These are phyloP conservation scores for Tamandua tetradactyla DNA, from an alignment of 2,797 vertebrate species.

Conservation along the genomic window DNA sequence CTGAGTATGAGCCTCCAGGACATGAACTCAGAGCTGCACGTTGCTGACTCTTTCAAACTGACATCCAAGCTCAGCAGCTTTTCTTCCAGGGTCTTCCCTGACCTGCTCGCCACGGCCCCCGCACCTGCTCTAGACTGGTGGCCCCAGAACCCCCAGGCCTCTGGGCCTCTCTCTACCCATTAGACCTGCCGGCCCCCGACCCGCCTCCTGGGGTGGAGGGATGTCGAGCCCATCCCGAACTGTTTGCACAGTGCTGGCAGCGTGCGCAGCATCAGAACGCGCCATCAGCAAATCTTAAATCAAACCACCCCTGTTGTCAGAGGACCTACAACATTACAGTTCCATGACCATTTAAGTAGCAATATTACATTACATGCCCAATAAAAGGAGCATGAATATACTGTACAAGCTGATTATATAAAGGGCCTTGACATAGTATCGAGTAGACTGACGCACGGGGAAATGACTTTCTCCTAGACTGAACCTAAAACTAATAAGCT, in stretches of 20 bases:
- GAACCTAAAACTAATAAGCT: background rate
- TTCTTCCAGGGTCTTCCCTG: background rate
- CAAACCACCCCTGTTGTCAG: background rate
- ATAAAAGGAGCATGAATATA: background rate
- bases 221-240: background rate
- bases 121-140: background rate
- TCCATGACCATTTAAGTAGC: constrained; percentile 1
- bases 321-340: background rate
- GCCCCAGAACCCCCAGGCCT: too few species aligned
- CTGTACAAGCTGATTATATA: constrained; percentile 25
- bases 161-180: background rate
- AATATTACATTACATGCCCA: constrained; percentile 8
- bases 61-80: background rate
- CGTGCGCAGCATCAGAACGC: background rate
- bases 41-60: background rate
- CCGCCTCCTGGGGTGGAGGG: background rate
- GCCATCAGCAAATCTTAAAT: background rate
- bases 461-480: constrained; percentile 50
- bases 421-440: background rate
- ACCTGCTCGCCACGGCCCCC: background rate
- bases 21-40: background rate
- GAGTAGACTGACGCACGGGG: background rate
- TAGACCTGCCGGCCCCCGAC: background rate
- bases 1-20: background rate
- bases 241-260: accelerated